Evolutionary conservation across 2,888 invertebrate species (phyloP).

Genomic region (Diarsia brunnea): DNA sequence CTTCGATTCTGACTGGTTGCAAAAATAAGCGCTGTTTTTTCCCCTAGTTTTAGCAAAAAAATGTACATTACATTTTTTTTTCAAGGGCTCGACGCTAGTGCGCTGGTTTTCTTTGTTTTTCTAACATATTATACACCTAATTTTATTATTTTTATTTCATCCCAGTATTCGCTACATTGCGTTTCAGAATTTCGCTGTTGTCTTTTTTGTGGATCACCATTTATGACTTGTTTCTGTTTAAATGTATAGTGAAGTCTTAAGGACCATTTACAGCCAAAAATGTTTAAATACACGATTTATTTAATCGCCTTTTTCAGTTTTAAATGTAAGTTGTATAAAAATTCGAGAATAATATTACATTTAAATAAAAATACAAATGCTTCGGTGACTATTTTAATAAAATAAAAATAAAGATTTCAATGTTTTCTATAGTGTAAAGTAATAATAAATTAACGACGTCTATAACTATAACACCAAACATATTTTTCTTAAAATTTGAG

Average conservation of each 20-base stretch:
- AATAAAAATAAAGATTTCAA: slow-evolving; percentile 57
- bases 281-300: slow-evolving; percentile 57
- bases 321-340: slow-evolving; percentile 62
- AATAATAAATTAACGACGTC: slow-evolving; percentile 57
- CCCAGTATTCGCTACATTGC: slow-evolving; percentile 57
- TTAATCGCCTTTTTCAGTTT: slow-evolving; percentile 58
- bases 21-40: slow-evolving; percentile 43
- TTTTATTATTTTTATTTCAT: slow-evolving; percentile 37
- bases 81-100: slow-evolving; percentile 47
- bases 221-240: slow-evolving; percentile 31
- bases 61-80: slow-evolving; percentile 24
- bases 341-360: slow-evolving; percentile 40
- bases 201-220: slow-evolving; percentile 60
- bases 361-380: slow-evolving; percentile 53
- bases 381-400: slow-evolving; percentile 64
- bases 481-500: slow-evolving; percentile 63
- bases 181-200: slow-evolving; percentile 82
- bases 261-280: slow-evolving; percentile 63
- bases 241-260: slow-evolving; percentile 43
- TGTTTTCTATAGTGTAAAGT: slow-evolving; percentile 59
- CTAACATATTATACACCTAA: slow-evolving; percentile 7
- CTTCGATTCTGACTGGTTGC: slow-evolving; percentile 74
- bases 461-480: slow-evolving; percentile 62
- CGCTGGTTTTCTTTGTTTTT: slow-evolving; percentile 47
- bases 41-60: slow-evolving; percentile 47